A percentile compares a stretch with the other conserved stretches of the same genome.
Evolutionary conservation across 2,888 invertebrate genomes (phyloP).

Genomic region (Cremastinae sp.): DNA sequence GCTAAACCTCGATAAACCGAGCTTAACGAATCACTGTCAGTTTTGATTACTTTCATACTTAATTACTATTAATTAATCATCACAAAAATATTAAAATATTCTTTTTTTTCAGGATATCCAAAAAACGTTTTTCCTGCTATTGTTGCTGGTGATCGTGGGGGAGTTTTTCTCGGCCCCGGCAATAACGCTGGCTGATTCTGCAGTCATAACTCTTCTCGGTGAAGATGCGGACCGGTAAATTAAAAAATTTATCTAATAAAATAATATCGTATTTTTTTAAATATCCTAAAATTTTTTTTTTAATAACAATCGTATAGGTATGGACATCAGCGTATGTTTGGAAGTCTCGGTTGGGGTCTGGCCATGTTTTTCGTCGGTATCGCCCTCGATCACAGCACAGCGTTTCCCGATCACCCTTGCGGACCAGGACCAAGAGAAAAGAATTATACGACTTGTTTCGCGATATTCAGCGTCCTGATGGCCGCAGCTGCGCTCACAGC

Average conservation of each 20-base stretch:
- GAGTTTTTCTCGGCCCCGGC: constrained; percentile 99
- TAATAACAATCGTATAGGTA: constrained; percentile 83
- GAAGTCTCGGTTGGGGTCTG: constrained; percentile 98
- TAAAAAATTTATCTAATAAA: not conserved
- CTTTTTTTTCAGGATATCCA: constrained; percentile 87
- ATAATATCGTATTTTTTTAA: too few relatives aligned
- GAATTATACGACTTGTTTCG: constrained; percentile 99
- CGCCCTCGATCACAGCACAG: constrained; percentile 97
- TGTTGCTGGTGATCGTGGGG: constrained; percentile 95
- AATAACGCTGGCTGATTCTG: constrained; percentile 95
- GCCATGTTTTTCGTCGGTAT: constrained; percentile 99
- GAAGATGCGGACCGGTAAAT: constrained; percentile 89
- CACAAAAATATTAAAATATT: not conserved
- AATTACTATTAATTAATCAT: too few relatives aligned
- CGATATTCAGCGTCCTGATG: constrained; percentile 98
- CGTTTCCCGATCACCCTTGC: constrained; percentile 96
- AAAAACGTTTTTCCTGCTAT: constrained; percentile 96
- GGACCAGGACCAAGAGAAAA: constrained; percentile 94
- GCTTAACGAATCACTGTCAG: too few relatives aligned
- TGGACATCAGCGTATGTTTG: constrained; percentile 98
- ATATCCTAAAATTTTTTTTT: too few relatives aligned
- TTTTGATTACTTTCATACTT: too few relatives aligned
- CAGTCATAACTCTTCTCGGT: constrained; percentile 93
- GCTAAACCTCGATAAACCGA: too few relatives aligned
- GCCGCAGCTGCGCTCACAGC: constrained; percentile 95